Conservation (phyloP, 2,888 invertebrate species). For the Desoria tigrina region DNA sequence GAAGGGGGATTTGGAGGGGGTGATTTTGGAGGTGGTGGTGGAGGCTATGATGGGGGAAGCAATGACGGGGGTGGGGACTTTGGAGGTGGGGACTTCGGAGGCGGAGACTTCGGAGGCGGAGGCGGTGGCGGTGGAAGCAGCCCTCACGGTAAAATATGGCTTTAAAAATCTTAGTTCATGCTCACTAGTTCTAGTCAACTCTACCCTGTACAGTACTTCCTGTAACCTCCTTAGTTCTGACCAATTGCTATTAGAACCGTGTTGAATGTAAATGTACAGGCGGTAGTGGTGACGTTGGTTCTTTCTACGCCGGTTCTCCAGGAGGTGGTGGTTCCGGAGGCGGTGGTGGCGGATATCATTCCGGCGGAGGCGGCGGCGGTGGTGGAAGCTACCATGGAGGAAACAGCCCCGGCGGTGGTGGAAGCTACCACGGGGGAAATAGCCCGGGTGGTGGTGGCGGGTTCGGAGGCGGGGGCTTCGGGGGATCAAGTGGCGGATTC, state of each 20-base stretch:
- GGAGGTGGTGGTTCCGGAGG: constrained; percentile 21
- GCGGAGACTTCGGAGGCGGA: constrained; percentile 15
- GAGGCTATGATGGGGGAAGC: constrained; percentile 31
- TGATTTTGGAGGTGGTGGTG: constrained; percentile 18
- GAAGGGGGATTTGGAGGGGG: constrained; percentile 31
- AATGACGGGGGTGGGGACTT: constrained; percentile 26
- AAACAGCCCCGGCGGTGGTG: constrained; percentile 21
- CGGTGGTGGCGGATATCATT: constrained; percentile 21
- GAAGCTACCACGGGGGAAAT: constrained; percentile 21
- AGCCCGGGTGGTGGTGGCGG: constrained; percentile 11
- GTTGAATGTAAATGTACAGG: constrained; percentile 10
- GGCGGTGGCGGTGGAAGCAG: constrained; percentile 5
- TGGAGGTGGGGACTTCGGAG: constrained; percentile 32
- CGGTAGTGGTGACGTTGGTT: constrained; percentile 2
- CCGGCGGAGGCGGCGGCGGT: constrained; percentile 25
- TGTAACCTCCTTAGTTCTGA: no score
- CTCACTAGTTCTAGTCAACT: no score
- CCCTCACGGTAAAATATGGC: no score
- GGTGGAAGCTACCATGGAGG: constrained; percentile 23
- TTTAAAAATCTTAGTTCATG: no score
- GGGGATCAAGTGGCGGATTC: constrained; percentile 20
- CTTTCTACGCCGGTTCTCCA: constrained; percentile 4
- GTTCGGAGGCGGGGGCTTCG: constrained; percentile 27
- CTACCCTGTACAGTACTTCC: no score
- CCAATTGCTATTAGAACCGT: no score